Percentiles rank a stretch among this genome's conserved stretches.
These are phyloP conservation scores for Megalurothrips usitatus DNA, from an alignment of 2,888 invertebrate genomes.

Conservation along the genomic window DNA sequence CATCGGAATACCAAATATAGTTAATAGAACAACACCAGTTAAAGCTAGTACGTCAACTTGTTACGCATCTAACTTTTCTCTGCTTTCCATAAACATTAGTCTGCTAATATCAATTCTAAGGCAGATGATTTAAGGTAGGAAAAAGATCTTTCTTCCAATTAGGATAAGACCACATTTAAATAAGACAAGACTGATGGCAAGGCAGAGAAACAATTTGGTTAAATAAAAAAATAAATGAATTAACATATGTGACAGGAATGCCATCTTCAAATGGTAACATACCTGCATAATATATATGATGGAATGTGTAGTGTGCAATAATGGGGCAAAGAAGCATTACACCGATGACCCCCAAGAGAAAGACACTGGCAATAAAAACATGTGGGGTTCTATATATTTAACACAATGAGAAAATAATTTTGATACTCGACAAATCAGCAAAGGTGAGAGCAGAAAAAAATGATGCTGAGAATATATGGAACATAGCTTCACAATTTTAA, in stretches of 20 bases:
- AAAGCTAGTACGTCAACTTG: too few relatives aligned
- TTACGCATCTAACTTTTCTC: too few relatives aligned
- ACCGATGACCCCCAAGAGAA: not conserved
- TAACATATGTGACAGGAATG: slow-evolving; percentile 15
- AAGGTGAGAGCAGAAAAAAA: not conserved
- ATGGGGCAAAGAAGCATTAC: not conserved
- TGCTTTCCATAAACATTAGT: too few relatives aligned
- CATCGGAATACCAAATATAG: too few relatives aligned
- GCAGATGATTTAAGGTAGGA: too few relatives aligned
- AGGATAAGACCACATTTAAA: too few relatives aligned
- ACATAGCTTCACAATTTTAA: not conserved
- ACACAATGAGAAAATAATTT: not conserved
- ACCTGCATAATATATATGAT: slow-evolving; percentile 6
- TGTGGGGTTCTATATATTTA: not conserved
- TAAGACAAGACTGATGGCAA: too few relatives aligned
- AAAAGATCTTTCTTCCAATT: too few relatives aligned
- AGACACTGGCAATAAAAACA: not conserved
- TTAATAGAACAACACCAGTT: too few relatives aligned
- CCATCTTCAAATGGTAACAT: slow-evolving; percentile 7
- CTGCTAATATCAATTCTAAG: too few relatives aligned
- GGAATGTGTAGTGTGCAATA: slow-evolving; percentile 23
- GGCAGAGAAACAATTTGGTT: too few relatives aligned
- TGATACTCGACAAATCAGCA: not conserved
- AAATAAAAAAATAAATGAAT: slow-evolving; percentile 20
- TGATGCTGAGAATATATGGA: not conserved